These are phyloP conservation scores for Parthenolecanium corni DNA, from an alignment of 2,888 invertebrate genomes.

Conservation along the genomic window DNA sequence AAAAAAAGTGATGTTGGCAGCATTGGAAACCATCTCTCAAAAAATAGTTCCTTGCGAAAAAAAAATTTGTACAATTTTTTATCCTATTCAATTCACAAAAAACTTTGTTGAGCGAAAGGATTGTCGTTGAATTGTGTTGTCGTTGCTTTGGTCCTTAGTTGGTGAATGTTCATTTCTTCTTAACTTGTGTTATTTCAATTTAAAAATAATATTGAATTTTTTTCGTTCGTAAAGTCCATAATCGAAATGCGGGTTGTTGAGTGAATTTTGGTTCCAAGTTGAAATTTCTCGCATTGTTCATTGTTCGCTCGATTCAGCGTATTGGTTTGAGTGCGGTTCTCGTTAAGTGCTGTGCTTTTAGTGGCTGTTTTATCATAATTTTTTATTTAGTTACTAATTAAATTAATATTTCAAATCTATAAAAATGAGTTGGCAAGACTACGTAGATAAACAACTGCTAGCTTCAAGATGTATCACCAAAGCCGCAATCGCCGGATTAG, in stretches of 20 bases:
- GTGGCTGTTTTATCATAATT: slow-evolving; percentile 19
- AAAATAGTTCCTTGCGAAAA: slow-evolving; percentile 18
- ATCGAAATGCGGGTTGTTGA: no score
- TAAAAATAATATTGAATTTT: no score
- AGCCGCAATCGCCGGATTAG: slow-evolving; percentile 90
- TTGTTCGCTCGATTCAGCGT: slow-evolving; percentile 20
- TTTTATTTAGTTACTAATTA: background rate
- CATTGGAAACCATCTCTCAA: background rate
- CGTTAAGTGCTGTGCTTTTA: slow-evolving; percentile 18
- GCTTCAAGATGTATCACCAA: slow-evolving; percentile 88
- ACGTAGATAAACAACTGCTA: slow-evolving; percentile 92
- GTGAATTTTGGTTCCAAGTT: no score
- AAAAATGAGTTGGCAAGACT: slow-evolving; percentile 74
- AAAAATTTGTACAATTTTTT: background rate
- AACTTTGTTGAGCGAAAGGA: background rate
- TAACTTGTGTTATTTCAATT: background rate
- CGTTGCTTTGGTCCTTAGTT: slow-evolving; percentile 6
- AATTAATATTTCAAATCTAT: slow-evolving; percentile 13
- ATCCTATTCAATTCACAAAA: background rate
- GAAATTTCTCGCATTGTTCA: background rate
- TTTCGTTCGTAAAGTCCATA: no score
- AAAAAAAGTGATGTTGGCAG: background rate
- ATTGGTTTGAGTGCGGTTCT: slow-evolving; percentile 13
- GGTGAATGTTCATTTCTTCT: no score
- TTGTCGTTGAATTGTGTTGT: slow-evolving; percentile 5